Conservation (phyloP, 2,888 invertebrate genomes). For the Diarsia dahlii region DNA sequence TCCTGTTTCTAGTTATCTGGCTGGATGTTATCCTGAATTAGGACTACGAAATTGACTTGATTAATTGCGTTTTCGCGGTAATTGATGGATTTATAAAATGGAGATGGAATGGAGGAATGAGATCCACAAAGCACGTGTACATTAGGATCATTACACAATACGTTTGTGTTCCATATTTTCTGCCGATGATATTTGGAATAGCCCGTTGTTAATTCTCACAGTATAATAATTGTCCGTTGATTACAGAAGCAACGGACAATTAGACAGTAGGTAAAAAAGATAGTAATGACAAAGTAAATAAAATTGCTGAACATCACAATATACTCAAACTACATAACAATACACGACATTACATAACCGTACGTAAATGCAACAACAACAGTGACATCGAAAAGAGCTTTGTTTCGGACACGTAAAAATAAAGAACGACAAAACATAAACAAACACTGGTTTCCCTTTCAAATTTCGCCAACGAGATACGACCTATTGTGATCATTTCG, state of each 20-base stretch:
- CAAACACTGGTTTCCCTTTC: slow-evolving; percentile 64
- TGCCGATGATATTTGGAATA: not conserved
- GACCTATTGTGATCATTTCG: slow-evolving; percentile 60
- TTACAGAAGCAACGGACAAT: not conserved
- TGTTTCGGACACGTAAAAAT: slow-evolving; percentile 41
- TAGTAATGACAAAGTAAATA: not conserved
- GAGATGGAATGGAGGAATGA: too few relatives aligned
- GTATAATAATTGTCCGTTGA: too few relatives aligned
- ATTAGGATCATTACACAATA: not conserved
- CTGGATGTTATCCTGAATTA: slow-evolving; percentile 23
- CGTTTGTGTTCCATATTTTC: not conserved
- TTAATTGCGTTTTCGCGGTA: slow-evolving; percentile 12
- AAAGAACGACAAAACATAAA: slow-evolving; percentile 36
- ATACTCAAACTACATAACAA: slow-evolving; percentile 17
- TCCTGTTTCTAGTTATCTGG: slow-evolving; percentile 40
- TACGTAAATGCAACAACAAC: slow-evolving; percentile 17
- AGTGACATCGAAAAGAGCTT: slow-evolving; percentile 25
- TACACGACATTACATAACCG: slow-evolving; percentile 8
- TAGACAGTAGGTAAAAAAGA: not conserved
- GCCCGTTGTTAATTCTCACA: not conserved
- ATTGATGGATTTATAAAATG: slow-evolving; percentile 3
- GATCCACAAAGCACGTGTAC: not conserved
- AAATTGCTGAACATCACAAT: not conserved
- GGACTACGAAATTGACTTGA: slow-evolving; percentile 16
- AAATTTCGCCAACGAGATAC: slow-evolving; percentile 58